These are phyloP conservation scores for Sander vitreus DNA, from an alignment of 2,113 vertebrate genomes.

Conservation along the genomic window DNA sequence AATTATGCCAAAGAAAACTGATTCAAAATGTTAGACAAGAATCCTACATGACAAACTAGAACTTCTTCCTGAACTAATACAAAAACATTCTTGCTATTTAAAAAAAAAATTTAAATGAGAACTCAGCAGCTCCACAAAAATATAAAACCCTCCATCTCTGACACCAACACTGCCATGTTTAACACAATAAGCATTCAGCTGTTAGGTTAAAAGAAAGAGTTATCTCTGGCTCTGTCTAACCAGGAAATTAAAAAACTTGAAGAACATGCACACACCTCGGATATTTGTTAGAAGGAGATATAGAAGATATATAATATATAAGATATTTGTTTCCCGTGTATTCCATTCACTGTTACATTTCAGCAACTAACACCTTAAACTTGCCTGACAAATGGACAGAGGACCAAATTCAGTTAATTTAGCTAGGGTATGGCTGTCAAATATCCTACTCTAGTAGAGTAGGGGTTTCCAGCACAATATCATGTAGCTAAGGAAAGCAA, in stretches of 20 bases:
- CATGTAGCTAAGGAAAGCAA: neutral
- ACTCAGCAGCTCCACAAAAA: neutral
- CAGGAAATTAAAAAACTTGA: neutral
- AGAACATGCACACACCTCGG: neutral
- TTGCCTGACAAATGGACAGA: neutral
- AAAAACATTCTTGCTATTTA: neutral
- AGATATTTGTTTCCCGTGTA: no score
- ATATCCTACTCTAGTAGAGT: neutral
- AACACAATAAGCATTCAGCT: neutral
- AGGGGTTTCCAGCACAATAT: neutral
- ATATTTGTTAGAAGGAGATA: no score
- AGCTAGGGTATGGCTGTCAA: neutral
- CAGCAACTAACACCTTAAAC: neutral
- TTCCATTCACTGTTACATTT: neutral
- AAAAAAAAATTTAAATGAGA: neutral
- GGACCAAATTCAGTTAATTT: neutral
- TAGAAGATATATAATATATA: no score
- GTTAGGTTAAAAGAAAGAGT: neutral
- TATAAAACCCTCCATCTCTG: neutral
- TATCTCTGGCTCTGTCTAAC: neutral
- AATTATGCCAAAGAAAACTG: neutral
- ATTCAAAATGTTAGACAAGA: neutral
- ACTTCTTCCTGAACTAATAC: neutral
- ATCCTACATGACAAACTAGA: neutral
- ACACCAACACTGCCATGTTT: neutral